phyloP scores from a whole-genome alignment of 2,888 invertebrate genomes.

The Chloroclystis v-ata region DNA sequence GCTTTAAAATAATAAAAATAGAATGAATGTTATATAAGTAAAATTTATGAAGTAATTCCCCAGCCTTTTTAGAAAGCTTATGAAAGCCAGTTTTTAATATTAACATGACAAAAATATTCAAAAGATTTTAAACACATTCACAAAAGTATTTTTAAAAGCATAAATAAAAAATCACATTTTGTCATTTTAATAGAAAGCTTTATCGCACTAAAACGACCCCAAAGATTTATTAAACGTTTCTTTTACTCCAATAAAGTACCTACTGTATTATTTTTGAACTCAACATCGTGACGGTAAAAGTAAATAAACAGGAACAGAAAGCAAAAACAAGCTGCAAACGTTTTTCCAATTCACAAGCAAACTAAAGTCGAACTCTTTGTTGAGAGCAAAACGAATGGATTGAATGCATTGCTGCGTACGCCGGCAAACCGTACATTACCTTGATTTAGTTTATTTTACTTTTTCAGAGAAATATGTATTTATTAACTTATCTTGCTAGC shows the following conservation, averaged over 20 bases:
- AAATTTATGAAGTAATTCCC: too few species aligned
- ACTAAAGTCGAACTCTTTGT: slow-evolving; percentile 10
- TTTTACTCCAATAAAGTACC: not conserved
- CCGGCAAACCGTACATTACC: not conserved
- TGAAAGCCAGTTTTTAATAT: too few species aligned
- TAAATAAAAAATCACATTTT: too few species aligned
- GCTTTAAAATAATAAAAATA: too few species aligned
- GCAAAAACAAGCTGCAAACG: slow-evolving; percentile 11
- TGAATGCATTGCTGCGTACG: slow-evolving; percentile 2
- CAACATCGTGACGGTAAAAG: slow-evolving; percentile 4
- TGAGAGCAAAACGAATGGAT: slow-evolving; percentile 4
- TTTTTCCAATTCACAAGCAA: slow-evolving; percentile 12
- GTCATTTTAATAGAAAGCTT: not conserved
- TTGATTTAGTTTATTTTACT: not conserved
- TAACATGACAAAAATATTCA: too few species aligned
- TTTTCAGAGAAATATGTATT: not conserved
- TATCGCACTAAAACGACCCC: not conserved
- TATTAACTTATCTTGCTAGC: too few species aligned
- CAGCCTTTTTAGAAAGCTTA: too few species aligned
- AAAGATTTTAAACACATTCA: not conserved
- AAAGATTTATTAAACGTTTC: too few species aligned
- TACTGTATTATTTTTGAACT: not conserved
- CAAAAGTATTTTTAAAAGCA: not conserved
- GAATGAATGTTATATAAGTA: too few species aligned
- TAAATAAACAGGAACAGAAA: slow-evolving; percentile 6